Percentiles rank a stretch among this genome's conserved stretches.
Evolutionary conservation across 1,140 invertebrate species (phyloP).

Genomic region (Drosophila tropicalis): DNA sequence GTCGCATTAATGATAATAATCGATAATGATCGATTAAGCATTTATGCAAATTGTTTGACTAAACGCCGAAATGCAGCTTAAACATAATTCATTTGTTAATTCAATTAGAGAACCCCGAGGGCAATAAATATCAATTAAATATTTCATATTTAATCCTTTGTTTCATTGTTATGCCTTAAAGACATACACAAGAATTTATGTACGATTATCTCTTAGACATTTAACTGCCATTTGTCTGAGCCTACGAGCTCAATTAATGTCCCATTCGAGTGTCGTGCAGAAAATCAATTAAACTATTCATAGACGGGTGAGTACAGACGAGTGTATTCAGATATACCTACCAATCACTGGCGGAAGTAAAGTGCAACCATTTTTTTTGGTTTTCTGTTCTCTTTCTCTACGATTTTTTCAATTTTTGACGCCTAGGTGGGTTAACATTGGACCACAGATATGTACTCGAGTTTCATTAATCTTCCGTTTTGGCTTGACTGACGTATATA

Average conservation of each 20-base stretch:
- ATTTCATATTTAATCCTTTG: conserved; percentile 41
- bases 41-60: conserved; percentile 63
- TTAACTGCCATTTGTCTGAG: conserved; percentile 70
- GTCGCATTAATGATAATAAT: conserved; percentile 50
- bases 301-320: conserved; percentile 3
- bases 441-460: conserved; percentile 70
- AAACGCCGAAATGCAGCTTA: conserved; percentile 66
- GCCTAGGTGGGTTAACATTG: conserved; percentile 74
- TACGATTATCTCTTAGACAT: conserved; percentile 25
- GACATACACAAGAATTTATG: conserved; percentile 17
- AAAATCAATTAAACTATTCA: conserved; percentile 79
- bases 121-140: conserved; percentile 44
- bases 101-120: conserved; percentile 62
- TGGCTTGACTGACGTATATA: conserved; percentile 26
- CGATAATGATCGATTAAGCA: conserved; percentile 67
- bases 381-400: background rate
- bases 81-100: conserved; percentile 68
- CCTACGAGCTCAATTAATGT: conserved; percentile 76
- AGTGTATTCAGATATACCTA: conserved; percentile 7
- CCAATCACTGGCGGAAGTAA: conserved; percentile 65
- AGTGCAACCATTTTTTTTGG: conserved; percentile 36
- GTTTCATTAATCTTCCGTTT: conserved; percentile 81
- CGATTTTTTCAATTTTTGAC: conserved; percentile 46
- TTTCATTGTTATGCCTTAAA: conserved; percentile 31
- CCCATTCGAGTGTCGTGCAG: conserved; percentile 56